Evolutionary conservation across 53 echinoderm and acorn worm genomes (phyloP).

Genomic region (Actinopyga echinites): DNA sequence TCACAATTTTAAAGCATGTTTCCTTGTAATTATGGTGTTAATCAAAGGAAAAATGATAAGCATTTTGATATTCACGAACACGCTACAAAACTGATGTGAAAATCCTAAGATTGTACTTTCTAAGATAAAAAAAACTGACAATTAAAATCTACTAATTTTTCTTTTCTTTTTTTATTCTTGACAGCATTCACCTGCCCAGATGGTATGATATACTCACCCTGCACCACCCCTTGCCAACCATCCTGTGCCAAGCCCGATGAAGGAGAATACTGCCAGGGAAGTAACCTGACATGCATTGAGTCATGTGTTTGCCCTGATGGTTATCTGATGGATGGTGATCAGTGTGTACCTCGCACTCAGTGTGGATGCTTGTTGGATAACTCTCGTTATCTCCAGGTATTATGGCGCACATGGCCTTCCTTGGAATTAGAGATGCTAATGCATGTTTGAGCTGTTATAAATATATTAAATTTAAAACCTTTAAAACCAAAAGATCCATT

Average conservation of each 20-base stretch:
- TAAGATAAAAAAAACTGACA: background rate
- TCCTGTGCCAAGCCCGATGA: conserved; percentile 48
- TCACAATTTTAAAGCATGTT: too few relatives aligned
- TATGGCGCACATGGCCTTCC: background rate
- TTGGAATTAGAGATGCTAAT: too few relatives aligned
- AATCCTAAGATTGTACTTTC: too few relatives aligned
- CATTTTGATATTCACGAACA: too few relatives aligned
- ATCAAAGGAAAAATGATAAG: too few relatives aligned
- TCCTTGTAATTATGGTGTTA: too few relatives aligned
- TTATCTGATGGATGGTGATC: conserved; percentile 55
- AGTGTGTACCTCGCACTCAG: conserved; percentile 61
- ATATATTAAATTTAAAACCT: too few relatives aligned
- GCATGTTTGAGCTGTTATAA: too few relatives aligned
- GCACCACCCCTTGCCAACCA: conserved; percentile 54
- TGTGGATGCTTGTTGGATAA: conserved; percentile 66
- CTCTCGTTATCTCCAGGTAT: conserved; percentile 13
- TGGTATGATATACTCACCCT: conserved; percentile 53
- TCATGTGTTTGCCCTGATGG: conserved; percentile 66
- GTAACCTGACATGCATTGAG: conserved; percentile 56
- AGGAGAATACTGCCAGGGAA: conserved; percentile 25
- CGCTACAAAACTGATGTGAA: too few relatives aligned
- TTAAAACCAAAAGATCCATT: too few relatives aligned
- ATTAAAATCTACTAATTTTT: background rate
- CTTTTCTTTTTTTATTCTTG: background rate
- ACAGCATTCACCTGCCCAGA: conserved; percentile 65